phyloP scores from a whole-genome alignment of 1,140 invertebrate species.

The Brachionus koreanus region DNA sequence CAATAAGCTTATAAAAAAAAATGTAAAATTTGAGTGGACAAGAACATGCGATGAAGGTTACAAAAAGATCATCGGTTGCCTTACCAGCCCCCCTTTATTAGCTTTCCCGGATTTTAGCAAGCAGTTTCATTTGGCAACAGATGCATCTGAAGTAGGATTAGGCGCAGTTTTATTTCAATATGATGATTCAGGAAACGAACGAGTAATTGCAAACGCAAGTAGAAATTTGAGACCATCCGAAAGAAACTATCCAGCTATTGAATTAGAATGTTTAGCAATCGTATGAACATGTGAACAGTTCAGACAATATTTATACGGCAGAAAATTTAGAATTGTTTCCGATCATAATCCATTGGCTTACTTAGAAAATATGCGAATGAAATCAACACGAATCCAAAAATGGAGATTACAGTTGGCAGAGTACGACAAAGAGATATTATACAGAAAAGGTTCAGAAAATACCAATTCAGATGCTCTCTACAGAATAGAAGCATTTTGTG shows the following conservation, averaged over 20 bases:
- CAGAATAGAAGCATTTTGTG: no score
- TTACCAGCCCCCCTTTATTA: no score
- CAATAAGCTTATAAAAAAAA: constrained; percentile 50
- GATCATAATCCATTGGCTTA: constrained; percentile 11
- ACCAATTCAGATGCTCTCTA: neutral
- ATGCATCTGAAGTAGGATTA: constrained; percentile 6
- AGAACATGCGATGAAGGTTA: neutral
- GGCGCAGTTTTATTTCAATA: constrained; percentile 14
- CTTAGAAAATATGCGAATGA: neutral
- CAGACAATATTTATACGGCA: neutral
- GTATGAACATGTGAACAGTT: neutral
- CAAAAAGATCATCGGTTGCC: no score
- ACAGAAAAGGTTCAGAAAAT: neutral
- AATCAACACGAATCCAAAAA: neutral
- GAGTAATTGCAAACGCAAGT: neutral
- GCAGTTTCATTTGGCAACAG: neutral
- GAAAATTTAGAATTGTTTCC: neutral
- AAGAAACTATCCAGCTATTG: no score
- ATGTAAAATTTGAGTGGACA: constrained; percentile 25
- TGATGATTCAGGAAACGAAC: neutral
- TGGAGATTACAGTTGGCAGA: neutral
- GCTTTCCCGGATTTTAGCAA: neutral
- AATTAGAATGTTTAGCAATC: neutral
- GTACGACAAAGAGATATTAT: neutral
- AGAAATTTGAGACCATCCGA: constrained; percentile 4